phyloP scores from a whole-genome alignment of 2,888 invertebrate species.

The Catocala fraxini region DNA sequence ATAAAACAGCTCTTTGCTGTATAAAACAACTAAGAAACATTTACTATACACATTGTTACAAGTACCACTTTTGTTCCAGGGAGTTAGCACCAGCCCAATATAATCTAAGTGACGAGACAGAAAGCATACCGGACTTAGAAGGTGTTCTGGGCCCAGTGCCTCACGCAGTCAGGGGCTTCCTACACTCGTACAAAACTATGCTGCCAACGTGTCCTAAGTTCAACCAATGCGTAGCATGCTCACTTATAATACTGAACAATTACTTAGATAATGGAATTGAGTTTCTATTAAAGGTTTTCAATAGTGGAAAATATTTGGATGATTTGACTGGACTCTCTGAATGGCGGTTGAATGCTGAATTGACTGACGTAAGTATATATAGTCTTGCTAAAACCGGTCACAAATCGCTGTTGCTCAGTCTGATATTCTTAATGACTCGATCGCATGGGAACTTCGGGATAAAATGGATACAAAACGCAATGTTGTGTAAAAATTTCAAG shows the following conservation, averaged over 20 bases:
- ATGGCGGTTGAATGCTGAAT: slow-evolving; percentile 88
- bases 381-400: too few species aligned
- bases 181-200: slow-evolving; percentile 94
- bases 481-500: too few species aligned
- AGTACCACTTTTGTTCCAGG: slow-evolving; percentile 66
- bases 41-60: neutral
- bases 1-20: too few species aligned
- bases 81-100: slow-evolving; percentile 90
- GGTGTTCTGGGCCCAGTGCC: slow-evolving; percentile 94
- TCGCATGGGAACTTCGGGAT: too few species aligned
- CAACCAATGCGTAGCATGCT: slow-evolving; percentile 97
- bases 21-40: too few species aligned
- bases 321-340: slow-evolving; percentile 93
- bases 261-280: slow-evolving; percentile 87
- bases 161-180: slow-evolving; percentile 97
- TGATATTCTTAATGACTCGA: neutral
- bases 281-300: slow-evolving; percentile 93
- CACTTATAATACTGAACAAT: slow-evolving; percentile 80
- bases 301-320: slow-evolving; percentile 94
- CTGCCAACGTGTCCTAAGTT: slow-evolving; percentile 95
- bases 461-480: too few species aligned
- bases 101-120: slow-evolving; percentile 72
- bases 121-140: slow-evolving; percentile 72
- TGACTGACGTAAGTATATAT: slow-evolving; percentile 82
- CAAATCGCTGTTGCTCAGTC: too few species aligned